Evolutionary conservation across 2,113 vertebrate genomes (phyloP).

Genomic region (Emydura subglobosa): DNA sequence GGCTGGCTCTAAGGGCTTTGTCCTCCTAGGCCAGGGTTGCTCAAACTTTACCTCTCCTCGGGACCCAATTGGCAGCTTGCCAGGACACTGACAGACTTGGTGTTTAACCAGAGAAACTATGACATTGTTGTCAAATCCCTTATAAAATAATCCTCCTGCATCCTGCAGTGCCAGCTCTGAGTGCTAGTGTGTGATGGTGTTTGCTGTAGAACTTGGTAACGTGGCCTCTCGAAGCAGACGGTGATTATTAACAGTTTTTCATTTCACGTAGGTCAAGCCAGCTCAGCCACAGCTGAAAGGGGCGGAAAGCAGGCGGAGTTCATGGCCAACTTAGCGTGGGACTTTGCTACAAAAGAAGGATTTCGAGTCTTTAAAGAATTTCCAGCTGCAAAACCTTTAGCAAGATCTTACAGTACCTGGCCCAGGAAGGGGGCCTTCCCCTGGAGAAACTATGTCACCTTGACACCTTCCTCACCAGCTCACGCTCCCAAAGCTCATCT

Average conservation of each 20-base stretch:
- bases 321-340: slow-evolving; percentile 83
- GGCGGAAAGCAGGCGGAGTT: slow-evolving; percentile 65
- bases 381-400: background rate
- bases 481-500: background rate
- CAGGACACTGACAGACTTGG: background rate
- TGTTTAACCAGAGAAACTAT: background rate
- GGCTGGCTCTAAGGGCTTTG: background rate
- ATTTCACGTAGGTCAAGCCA: slow-evolving; percentile 75
- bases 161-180: background rate
- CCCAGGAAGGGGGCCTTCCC: fast-evolving
- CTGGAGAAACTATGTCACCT: slow-evolving; percentile 38
- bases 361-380: slow-evolving; percentile 84
- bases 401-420: slow-evolving; percentile 36
- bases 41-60: background rate
- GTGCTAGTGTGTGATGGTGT: background rate
- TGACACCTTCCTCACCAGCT: background rate
- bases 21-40: background rate
- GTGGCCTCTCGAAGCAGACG: background rate
- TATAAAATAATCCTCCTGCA: fast-evolving
- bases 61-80: background rate
- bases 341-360: slow-evolving; percentile 88
- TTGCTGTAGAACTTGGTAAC: background rate
- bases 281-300: slow-evolving; percentile 45
- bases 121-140: background rate
- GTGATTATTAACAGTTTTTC: background rate